phyloP scores from a whole-genome alignment of 1,140 invertebrate genomes.

The Piezodorus guildinii region DNA sequence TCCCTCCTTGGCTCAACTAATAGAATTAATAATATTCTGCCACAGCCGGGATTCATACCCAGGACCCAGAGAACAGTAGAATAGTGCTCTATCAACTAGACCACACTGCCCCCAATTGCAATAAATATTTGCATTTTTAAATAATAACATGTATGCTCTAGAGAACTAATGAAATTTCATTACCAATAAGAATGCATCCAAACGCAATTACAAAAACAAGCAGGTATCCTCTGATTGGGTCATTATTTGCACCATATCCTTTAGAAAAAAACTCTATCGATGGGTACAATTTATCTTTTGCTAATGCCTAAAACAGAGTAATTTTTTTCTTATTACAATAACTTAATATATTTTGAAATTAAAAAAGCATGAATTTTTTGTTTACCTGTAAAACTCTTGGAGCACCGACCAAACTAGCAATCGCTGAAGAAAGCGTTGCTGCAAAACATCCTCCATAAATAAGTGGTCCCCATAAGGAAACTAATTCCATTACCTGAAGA shows the following conservation, averaged over 20 bases:
- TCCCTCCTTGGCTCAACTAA: no score
- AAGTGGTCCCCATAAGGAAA: conserved; percentile 79
- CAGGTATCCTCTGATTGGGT: conserved; percentile 50
- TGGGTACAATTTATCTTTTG: conserved; percentile 91
- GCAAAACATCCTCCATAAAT: conserved; percentile 95
- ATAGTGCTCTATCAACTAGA: no score
- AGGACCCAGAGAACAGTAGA: no score
- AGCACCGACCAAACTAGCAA: conserved; percentile 89
- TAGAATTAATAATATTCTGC: no score
- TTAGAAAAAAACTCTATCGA: conserved; percentile 58
- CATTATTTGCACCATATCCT: conserved; percentile 49
- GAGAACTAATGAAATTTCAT: conserved; percentile 24
- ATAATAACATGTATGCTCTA: no score
- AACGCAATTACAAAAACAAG: conserved; percentile 49
- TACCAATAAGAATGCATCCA: conserved; percentile 49
- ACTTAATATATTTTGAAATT: no score
- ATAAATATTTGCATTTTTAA: no score
- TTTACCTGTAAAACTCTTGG: conserved; percentile 68
- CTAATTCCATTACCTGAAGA: conserved; percentile 79
- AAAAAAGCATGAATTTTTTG: neutral
- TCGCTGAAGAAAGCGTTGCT: conserved; percentile 87
- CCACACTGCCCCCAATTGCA: no score
- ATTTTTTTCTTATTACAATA: neutral
- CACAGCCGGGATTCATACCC: no score
- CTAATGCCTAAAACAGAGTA: conserved; percentile 63